Evolutionary conservation across 2,888 invertebrate genomes (phyloP).

Genomic region (Coleophora flavipennella): DNA sequence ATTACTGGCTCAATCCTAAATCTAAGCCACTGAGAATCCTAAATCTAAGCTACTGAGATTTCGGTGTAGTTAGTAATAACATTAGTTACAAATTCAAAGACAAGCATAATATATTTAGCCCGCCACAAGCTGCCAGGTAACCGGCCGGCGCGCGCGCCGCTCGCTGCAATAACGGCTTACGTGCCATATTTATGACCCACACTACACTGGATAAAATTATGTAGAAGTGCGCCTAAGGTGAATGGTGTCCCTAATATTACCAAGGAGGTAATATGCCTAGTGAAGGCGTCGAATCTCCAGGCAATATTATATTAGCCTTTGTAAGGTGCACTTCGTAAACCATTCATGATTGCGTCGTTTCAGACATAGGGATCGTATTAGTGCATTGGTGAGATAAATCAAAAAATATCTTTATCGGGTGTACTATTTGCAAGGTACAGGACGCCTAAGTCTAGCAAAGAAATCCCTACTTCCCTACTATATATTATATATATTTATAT

Average conservation of each 20-base stretch:
- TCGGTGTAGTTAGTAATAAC: no score
- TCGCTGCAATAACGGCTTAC: slow-evolving; percentile 41
- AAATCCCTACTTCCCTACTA: no score
- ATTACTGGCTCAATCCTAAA: no score
- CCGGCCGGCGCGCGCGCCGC: slow-evolving; percentile 6
- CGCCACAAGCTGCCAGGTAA: slow-evolving; percentile 11
- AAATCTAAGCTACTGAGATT: no score
- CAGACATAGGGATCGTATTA: slow-evolving; percentile 8
- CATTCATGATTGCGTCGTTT: slow-evolving; percentile 10
- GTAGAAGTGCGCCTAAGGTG: slow-evolving; percentile 41
- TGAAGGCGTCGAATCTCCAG: slow-evolving; percentile 6
- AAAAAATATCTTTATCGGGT: no score
- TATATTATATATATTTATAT: no score
- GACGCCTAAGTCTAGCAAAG: no score
- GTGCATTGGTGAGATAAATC: slow-evolving; percentile 10
- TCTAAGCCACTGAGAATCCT: no score
- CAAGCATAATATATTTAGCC: slow-evolving; percentile 5
- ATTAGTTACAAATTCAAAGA: neutral
- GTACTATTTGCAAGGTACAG: no score
- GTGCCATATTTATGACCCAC: slow-evolving; percentile 39
- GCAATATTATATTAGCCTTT: slow-evolving; percentile 20
- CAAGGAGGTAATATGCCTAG: slow-evolving; percentile 34
- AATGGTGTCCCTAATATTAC: slow-evolving; percentile 43
- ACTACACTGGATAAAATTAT: slow-evolving; percentile 48
- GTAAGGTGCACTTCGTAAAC: slow-evolving; percentile 16